Base-by-base conservation (phyloP, 2,888 invertebrate species). In the Ischnus inquisitorius region DNA sequence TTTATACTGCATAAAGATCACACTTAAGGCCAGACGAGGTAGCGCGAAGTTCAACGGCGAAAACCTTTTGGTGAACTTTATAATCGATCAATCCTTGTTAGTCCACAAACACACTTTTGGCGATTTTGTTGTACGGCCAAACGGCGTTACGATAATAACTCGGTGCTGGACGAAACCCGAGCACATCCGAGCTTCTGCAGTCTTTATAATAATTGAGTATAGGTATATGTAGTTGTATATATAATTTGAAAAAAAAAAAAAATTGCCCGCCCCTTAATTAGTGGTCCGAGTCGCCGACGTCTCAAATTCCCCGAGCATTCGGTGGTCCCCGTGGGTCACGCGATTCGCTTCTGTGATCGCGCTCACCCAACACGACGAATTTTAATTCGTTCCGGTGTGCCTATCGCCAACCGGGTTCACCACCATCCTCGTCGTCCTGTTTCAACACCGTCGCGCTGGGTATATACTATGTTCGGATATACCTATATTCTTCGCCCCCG, bases 321-420 rank as follows among this genome's bases (percentile, higher is more conserved):
- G 69, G 34, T 34, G 76, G 48, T 54, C 75, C 75, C 34, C 46
- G 54, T 19, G 71, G 81, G 65, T 81, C 85, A 85, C 79, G 79
- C 82, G 75, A 83, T 84, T 83, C 79, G 79, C 79, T 85, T 79
- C 74, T 77, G 65, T 76, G 74, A 78, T 75, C 68, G 60, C 22
- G 60, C 46, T 46, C 65, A 81, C 72, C 64, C 84, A 72, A 84
- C 74, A 82, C 78, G 78, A 81, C 81, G 81, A 82, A 75, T 84
- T 84, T 81, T 81, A 75, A 81, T 84, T 84, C 81, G 78, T 84
- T 84, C 84, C 84, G 82, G 84, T 84, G 74, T 84, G 79, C 64
- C 75, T 81, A 69, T 75, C 74, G 65, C 69, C 78, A 60, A 34
- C 34, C 64, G 81, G 75, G 62, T 75, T 75, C 28, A 71, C 57